Percentiles rank a stretch among this genome's conserved stretches.
These are phyloP conservation scores for Hylaea fasciaria DNA, from an alignment of 2,888 invertebrate genomes.

Conservation along the genomic window DNA sequence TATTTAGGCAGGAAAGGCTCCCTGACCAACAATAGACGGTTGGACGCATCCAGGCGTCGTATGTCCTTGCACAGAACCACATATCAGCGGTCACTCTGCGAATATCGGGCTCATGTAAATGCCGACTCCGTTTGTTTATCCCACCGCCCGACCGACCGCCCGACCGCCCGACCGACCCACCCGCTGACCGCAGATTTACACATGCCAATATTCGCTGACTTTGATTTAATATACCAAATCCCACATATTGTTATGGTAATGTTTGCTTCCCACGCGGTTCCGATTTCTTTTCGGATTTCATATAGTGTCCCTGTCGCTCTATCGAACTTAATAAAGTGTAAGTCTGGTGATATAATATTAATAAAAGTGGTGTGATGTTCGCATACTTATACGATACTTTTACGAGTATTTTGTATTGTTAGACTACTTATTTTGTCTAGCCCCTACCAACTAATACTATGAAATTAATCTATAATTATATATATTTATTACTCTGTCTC, in stretches of 20 bases:
- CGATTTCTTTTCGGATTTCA: constrained; percentile 23
- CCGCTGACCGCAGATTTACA: constrained; percentile 33
- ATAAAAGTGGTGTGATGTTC: too few relatives aligned
- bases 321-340: too few relatives aligned
- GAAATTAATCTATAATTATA: too few relatives aligned
- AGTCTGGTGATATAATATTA: too few relatives aligned
- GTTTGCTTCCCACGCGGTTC: constrained; percentile 20
- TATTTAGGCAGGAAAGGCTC: background rate
- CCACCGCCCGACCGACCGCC: constrained; percentile 15
- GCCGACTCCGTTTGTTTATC: constrained; percentile 37
- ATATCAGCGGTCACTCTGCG: constrained; percentile 23
- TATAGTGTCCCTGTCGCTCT: constrained; percentile 1
- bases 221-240: constrained; percentile 45
- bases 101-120: constrained; percentile 29
- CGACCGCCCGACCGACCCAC: constrained; percentile 1
- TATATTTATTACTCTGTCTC: too few relatives aligned
- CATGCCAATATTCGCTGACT: constrained; percentile 42
- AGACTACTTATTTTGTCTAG: too few relatives aligned
- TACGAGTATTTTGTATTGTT: too few relatives aligned
- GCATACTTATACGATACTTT: too few relatives aligned
- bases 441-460: too few relatives aligned
- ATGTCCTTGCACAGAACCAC: constrained; percentile 22
- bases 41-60: constrained; percentile 19
- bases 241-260: constrained; percentile 39
- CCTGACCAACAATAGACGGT: constrained; percentile 8